Evolutionary conservation across 1,140 invertebrate species (phyloP), one percentile per base, ranked within the genome.

Genomic region (Brachionus koreanus): DNA sequence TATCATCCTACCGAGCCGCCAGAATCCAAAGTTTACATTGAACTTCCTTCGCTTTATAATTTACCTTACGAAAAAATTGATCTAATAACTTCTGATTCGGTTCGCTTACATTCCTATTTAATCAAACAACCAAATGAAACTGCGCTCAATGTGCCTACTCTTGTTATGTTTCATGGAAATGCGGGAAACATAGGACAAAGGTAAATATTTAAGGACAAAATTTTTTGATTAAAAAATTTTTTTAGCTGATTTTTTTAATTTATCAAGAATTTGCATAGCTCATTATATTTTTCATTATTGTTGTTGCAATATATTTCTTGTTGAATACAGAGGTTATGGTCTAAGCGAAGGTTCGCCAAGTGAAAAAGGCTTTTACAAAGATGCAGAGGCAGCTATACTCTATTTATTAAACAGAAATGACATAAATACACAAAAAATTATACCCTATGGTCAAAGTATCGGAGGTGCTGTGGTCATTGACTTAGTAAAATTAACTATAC

Each of bases 251-350:
- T n/a, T 19, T 9, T 63, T 95, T 16, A 97, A 98, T 87, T 94
- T 97, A 90, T 95, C 95, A 87, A 92, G 93, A 83, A 88, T 95
- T 82, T 91, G 92, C 83, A 94, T 94, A 88, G 92, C 91, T 39
- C 91, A 91, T 84, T 93, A 93, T 9, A 88, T 97, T 25, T 95
- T 93, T 89, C 91, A 93, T 85, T 91, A 92, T 86, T 87, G 95
- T 39, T 91, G 92, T 82, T 94, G 93, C 83, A 97, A 97, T 88
- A 91, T 97, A 83, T 87, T 97, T 33, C 91, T 97, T 90, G 90
- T 97, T 13, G 96, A 98, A 86, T 98, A 97, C 85, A 91, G 95
- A 86, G 95, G 95, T 0, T 98, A 96, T 90, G 96, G 96, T 2
- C 89, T 94, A n/a, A 97, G 95, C 63, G 92, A 95, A 85, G 96